phyloP scores from a whole-genome alignment of 2,888 invertebrate species.

The Branchipolynoe longqiensis region DNA sequence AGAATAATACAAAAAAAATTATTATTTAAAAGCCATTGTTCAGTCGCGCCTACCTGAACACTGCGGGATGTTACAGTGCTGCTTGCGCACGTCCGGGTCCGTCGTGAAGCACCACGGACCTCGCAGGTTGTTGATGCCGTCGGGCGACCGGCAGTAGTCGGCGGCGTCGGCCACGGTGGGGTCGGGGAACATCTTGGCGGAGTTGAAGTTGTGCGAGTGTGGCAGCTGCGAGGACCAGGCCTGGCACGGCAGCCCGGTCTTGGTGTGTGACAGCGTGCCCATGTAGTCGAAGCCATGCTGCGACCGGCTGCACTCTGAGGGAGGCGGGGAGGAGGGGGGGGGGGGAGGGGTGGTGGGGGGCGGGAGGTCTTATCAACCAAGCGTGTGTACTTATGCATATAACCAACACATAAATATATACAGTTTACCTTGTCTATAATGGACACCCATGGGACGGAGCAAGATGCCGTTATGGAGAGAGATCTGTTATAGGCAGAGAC shows the following conservation, averaged over 20 bases:
- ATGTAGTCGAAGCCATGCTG: constrained; percentile 34
- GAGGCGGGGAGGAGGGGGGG: no score
- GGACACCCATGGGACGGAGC: no score
- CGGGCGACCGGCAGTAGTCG: constrained; percentile 46
- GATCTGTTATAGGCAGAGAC: no score
- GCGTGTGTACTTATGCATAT: no score
- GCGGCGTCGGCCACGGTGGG: constrained; percentile 20
- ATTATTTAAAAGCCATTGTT: no score
- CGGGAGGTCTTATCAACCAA: no score
- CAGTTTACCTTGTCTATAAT: no score
- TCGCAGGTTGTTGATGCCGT: neutral
- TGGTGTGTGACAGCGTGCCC: constrained; percentile 10
- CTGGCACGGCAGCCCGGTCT: constrained; percentile 28
- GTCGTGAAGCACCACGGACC: constrained; percentile 56
- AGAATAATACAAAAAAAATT: no score
- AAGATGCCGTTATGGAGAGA: no score
- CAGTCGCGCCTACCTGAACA: constrained; percentile 49
- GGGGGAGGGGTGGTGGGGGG: no score
- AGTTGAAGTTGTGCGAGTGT: constrained; percentile 50
- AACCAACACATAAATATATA: no score
- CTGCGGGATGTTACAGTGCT: constrained; percentile 49
- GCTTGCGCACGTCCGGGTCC: constrained; percentile 41
- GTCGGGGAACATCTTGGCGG: constrained; percentile 50
- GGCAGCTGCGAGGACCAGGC: constrained; percentile 15
- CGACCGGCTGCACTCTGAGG: constrained; percentile 42